Evolutionary conservation across 2,113 vertebrate genomes (phyloP).

Genomic region (Hippocampus abdominalis): DNA sequence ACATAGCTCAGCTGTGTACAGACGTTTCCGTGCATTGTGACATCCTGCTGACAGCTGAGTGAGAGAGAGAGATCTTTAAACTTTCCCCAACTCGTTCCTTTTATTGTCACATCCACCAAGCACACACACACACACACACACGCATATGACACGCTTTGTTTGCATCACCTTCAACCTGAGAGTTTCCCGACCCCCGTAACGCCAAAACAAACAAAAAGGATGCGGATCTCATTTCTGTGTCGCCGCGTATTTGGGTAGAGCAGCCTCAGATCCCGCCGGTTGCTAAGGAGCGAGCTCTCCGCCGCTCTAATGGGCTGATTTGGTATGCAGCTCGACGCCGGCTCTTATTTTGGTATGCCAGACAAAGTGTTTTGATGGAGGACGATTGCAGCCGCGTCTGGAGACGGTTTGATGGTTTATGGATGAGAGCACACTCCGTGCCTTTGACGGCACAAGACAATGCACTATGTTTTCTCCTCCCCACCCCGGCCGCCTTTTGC

Average conservation of each 20-base stretch:
- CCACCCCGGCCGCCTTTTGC: slow-evolving; percentile 26
- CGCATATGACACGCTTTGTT: slow-evolving; percentile 47
- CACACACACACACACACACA: slow-evolving; percentile 13
- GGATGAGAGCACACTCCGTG: slow-evolving; percentile 85
- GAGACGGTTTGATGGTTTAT: slow-evolving; percentile 98
- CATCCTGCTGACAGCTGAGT: slow-evolving; percentile 59
- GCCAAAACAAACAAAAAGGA: slow-evolving; percentile 57
- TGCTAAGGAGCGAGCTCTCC: slow-evolving; percentile 94
- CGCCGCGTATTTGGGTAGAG: slow-evolving; percentile 77
- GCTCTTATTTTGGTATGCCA: slow-evolving; percentile 98
- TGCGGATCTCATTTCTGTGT: slow-evolving; percentile 72
- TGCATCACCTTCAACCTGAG: slow-evolving; percentile 58
- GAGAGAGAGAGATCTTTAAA: slow-evolving; percentile 25
- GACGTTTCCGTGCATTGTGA: slow-evolving; percentile 42
- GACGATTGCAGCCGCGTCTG: slow-evolving; percentile 96
- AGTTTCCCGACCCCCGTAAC: slow-evolving; percentile 62
- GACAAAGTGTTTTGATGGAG: slow-evolving; percentile 99
- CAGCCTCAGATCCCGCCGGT: slow-evolving; percentile 85
- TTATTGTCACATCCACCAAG: slow-evolving; percentile 39
- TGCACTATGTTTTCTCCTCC: slow-evolving; percentile 79
- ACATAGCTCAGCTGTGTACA: slow-evolving; percentile 56
- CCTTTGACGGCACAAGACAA: slow-evolving; percentile 76
- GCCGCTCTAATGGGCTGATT: slow-evolving; percentile 95
- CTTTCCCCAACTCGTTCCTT: slow-evolving; percentile 50
- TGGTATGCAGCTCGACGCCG: slow-evolving; percentile 91